A percentile compares a stretch with the other conserved stretches of the same genome.
Conservation (phyloP, 2,797 vertebrate species). For the Novumbra hubbsi region DNA sequence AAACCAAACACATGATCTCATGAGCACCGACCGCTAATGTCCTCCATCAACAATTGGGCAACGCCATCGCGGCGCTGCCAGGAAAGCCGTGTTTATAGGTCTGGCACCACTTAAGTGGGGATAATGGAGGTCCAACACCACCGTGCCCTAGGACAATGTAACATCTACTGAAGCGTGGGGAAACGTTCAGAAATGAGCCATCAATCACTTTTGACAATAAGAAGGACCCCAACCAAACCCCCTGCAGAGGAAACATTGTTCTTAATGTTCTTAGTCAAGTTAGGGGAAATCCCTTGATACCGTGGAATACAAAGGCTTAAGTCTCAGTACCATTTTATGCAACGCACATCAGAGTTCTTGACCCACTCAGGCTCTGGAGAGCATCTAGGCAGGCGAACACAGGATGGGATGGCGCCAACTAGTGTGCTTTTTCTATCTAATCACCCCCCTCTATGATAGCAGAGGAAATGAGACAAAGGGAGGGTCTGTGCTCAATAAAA, state of each 20-base stretch:
- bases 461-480: conserved; percentile 67
- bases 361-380: conserved; percentile 37
- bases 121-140: neutral
- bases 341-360: conserved; percentile 25
- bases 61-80: conserved; percentile 4
- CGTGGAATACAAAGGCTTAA: neutral
- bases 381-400: conserved; percentile 55
- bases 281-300: neutral
- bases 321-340: conserved; percentile 5
- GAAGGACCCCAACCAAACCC: neutral
- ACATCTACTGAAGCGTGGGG: neutral
- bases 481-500: conserved; percentile 63
- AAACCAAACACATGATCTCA: conserved; percentile 34
- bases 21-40: conserved; percentile 18
- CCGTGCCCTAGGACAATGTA: neutral
- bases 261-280: neutral
- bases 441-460: conserved; percentile 60
- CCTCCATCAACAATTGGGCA: conserved; percentile 1
- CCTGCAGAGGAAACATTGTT: neutral
- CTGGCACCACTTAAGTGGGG: neutral
- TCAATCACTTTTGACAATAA: neutral
- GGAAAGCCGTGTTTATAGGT: conserved; percentile 13
- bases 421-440: conserved; percentile 66
- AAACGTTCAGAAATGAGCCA: neutral
- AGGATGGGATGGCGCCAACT: conserved; percentile 69